Conservation (phyloP, 2,888 invertebrate species). For the Phengaris alcon region DNA sequence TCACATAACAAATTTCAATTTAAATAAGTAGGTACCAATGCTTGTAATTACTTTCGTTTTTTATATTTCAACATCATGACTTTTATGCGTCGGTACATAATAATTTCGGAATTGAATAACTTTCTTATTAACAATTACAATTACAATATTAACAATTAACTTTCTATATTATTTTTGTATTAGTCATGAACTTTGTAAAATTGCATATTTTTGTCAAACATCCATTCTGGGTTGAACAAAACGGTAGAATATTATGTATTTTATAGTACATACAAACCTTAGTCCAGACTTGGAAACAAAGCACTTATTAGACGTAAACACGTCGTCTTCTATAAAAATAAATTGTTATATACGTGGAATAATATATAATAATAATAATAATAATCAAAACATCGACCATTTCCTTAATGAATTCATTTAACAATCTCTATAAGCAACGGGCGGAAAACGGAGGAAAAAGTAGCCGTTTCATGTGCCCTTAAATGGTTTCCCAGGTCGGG, state of each 20-base stretch:
- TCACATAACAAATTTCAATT: not conserved
- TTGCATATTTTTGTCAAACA: too few relatives aligned
- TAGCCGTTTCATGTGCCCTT: not conserved
- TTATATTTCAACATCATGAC: not conserved
- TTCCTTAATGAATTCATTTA: conserved; percentile 9
- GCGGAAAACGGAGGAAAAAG: not conserved
- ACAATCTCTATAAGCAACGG: not conserved
- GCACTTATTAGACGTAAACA: not conserved
- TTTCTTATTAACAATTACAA: too few relatives aligned
- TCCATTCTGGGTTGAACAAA: too few relatives aligned
- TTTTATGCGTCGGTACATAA: not conserved
- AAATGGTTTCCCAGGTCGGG: conserved; percentile 7
- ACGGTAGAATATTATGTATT: too few relatives aligned
- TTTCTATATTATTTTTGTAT: too few relatives aligned
- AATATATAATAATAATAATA: too few relatives aligned
- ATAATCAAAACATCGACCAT: not conserved
- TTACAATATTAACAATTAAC: too few relatives aligned
- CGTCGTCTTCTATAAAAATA: too few relatives aligned
- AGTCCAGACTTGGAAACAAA: too few relatives aligned
- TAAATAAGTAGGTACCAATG: not conserved
- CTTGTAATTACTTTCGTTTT: not conserved
- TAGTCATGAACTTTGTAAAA: too few relatives aligned
- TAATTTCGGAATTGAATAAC: too few relatives aligned
- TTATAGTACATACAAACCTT: too few relatives aligned
- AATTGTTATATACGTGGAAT: not conserved